Evolutionary conservation across 2,113 vertebrate genomes (phyloP), one percentile per base, ranked within the genome.

Genomic region (Chitala chitala): DNA sequence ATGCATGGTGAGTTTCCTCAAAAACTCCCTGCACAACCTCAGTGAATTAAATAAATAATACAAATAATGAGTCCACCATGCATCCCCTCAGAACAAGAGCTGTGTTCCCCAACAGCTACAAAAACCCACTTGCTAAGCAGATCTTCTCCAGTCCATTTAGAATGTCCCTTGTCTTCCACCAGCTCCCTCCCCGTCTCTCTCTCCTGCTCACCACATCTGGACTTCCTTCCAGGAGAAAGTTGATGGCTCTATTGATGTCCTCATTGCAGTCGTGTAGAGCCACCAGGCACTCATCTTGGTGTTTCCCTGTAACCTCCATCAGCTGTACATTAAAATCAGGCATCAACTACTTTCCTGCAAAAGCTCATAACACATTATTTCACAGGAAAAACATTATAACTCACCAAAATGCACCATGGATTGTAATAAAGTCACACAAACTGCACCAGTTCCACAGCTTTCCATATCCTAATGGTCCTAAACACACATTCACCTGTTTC

Each of bases 211-310:
- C 96, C 70, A 92, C 93, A 82, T 93, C 94, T 73, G 94, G 92
- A 78, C 86, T 92, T 79, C 94, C 95, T 87, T 98, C 96, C 82
- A 98, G 89, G 72, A 98, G 89, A 79, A 94, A 89, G 82, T 98
- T 97, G 85, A 98, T 98, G 80, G 96, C 96, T 92, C 89, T 95
- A 90, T 95, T 98, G 81, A 97, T 88, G 64, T 98, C 96, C 72
- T 93, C 94, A 15, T 95, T 95, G 85, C 94, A 95, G 80, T 98
- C 96, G 71, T 98, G 95, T 17, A 98, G 92, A 56, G 96, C 95
- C 56, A 98, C 95, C 85, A 96, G 89, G 82, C 94, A 94, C 78
- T 98, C 95, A 75, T 98, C 96, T 82, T 96, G 95, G 86, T 90
- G 95, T 83, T 95, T 96, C 58, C 96, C 94, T 33, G 94, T 94